Conservation (phyloP, 2,113 vertebrate genomes). For the Lycaon pictus region DNA sequence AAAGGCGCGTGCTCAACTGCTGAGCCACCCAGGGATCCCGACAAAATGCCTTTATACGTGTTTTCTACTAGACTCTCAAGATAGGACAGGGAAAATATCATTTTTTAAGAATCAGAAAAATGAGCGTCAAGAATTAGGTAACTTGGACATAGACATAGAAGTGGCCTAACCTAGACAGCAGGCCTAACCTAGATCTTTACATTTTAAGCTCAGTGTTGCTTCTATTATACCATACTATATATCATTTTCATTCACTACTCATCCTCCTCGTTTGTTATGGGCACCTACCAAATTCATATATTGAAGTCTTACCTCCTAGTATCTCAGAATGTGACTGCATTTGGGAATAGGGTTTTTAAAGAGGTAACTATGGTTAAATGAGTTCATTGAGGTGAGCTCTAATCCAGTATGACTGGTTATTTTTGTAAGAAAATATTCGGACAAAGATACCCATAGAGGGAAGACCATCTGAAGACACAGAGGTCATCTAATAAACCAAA, state of each 20-base stretch:
- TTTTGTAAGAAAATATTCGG: background rate
- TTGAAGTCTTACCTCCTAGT: background rate
- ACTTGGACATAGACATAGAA: background rate
- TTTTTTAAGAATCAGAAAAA: slow-evolving; percentile 54
- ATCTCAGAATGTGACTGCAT: background rate
- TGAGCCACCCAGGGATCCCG: no score
- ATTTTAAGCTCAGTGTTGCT: background rate
- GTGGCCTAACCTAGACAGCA: background rate
- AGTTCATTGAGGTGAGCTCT: background rate
- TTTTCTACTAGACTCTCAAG: slow-evolving; percentile 10
- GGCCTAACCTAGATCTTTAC: background rate
- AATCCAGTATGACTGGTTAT: background rate
- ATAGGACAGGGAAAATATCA: background rate
- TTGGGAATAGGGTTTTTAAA: background rate
- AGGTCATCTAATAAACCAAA: background rate
- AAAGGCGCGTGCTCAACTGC: no score
- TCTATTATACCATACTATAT: background rate
- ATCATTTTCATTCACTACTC: background rate
- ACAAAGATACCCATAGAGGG: background rate
- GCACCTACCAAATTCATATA: background rate
- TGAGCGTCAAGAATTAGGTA: background rate
- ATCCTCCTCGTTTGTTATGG: background rate
- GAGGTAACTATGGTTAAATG: background rate
- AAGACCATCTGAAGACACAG: background rate
- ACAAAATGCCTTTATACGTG: background rate